phyloP scores from a whole-genome alignment of 2,797 vertebrate species.

The Takifugu ocellatus region DNA sequence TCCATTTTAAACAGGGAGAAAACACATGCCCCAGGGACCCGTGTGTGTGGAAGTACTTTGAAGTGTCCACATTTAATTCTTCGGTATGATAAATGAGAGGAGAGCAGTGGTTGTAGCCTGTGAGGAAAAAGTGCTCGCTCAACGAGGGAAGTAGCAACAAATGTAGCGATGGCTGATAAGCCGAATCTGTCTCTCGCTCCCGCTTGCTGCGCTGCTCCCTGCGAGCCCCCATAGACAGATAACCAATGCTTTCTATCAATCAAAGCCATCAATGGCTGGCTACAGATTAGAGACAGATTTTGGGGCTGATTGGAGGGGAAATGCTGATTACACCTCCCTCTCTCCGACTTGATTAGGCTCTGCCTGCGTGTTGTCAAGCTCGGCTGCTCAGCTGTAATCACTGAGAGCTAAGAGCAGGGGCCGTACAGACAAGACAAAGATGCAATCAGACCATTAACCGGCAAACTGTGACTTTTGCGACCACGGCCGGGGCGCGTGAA shows the following conservation, averaged over 20 bases:
- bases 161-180: slow-evolving; percentile 75
- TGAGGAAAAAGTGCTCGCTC: slow-evolving; percentile 61
- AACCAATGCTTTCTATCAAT: slow-evolving; percentile 75
- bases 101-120: slow-evolving; percentile 56
- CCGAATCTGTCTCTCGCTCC: slow-evolving; percentile 64
- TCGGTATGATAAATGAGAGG: slow-evolving; percentile 75
- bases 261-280: slow-evolving; percentile 72
- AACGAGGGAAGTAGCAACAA: slow-evolving; percentile 66
- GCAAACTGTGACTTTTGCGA: slow-evolving; percentile 23
- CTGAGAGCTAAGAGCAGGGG: slow-evolving; percentile 56
- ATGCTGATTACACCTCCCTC: slow-evolving; percentile 68
- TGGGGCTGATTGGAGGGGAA: slow-evolving; percentile 73
- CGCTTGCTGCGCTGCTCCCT: slow-evolving; percentile 68
- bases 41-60: slow-evolving; percentile 75
- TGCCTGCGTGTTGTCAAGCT: slow-evolving; percentile 65
- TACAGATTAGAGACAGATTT: slow-evolving; percentile 72
- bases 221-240: slow-evolving; percentile 72
- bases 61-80: slow-evolving; percentile 78
- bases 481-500: slow-evolving; percentile 25
- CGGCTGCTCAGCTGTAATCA: slow-evolving; percentile 68
- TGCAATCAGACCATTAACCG: slow-evolving; percentile 18
- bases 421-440: slow-evolving; percentile 34
- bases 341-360: slow-evolving; percentile 68
- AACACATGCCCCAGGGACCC: slow-evolving; percentile 67
- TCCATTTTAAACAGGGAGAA: slow-evolving; percentile 72